Conservation (phyloP, 2,888 invertebrate genomes). For the Ptychoptera albimana region DNA sequence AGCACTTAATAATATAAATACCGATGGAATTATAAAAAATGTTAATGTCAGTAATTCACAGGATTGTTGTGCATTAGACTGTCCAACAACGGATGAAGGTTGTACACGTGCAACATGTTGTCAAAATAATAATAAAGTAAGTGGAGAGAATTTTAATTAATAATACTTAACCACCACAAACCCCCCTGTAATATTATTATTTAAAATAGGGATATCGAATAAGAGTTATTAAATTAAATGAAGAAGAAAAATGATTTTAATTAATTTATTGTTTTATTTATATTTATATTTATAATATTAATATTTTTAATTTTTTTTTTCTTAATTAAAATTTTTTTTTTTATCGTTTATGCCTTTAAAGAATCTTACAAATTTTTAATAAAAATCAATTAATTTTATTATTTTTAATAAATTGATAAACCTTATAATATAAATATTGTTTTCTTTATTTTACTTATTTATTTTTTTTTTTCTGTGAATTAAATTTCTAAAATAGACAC, state of each 20-base stretch:
- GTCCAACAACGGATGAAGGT: slow-evolving; percentile 66
- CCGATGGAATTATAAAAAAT: slow-evolving; percentile 29
- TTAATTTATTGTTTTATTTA: background rate
- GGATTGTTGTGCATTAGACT: slow-evolving; percentile 67
- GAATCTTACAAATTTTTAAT: no score
- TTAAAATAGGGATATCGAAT: background rate
- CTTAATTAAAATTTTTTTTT: no score
- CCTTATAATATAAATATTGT: background rate
- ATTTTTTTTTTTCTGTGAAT: background rate
- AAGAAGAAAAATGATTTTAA: slow-evolving; percentile 1
- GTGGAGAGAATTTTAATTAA: slow-evolving; percentile 1
- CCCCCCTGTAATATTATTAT: no score
- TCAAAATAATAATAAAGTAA: slow-evolving; percentile 30
- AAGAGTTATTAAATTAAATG: background rate
- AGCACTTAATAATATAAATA: slow-evolving; percentile 23
- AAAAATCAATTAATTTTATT: no score
- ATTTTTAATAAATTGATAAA: background rate
- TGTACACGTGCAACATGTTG: slow-evolving; percentile 83
- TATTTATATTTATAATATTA: background rate
- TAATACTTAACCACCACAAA: no score
- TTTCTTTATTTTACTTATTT: no score
- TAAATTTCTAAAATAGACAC: slow-evolving; percentile 20
- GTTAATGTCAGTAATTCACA: slow-evolving; percentile 35
- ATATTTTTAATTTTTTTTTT: no score
- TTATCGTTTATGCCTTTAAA: no score